A percentile compares a stretch with the other conserved stretches of the same genome.
Conservation (phyloP, 1,140 invertebrate genomes). For the Littorina saxatilis region DNA sequence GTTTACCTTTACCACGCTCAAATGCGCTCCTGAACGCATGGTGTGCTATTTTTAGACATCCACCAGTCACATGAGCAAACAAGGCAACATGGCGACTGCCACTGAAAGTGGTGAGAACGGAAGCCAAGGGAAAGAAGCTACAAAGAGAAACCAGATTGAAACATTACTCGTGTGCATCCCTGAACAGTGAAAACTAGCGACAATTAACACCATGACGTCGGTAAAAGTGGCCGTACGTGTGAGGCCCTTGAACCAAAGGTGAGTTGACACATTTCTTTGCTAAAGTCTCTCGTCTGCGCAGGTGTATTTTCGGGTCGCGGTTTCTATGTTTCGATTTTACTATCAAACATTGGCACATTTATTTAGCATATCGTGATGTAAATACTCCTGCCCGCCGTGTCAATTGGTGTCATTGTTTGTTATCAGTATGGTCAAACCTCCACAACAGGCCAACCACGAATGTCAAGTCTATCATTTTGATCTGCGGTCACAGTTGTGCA, state of each 20-base stretch:
- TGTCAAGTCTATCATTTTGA: neutral
- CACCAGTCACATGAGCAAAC: conserved; percentile 32
- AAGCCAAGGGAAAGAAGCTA: neutral
- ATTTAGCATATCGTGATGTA: too few relatives aligned
- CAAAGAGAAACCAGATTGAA: neutral
- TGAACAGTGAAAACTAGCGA: neutral
- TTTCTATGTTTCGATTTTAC: too few relatives aligned
- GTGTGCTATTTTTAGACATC: conserved; percentile 25
- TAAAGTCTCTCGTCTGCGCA: too few relatives aligned
- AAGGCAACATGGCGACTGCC: conserved; percentile 31
- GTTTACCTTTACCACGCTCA: neutral
- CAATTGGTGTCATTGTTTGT: neutral
- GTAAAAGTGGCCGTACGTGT: conserved; percentile 73
- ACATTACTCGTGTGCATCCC: neutral
- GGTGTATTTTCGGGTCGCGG: neutral
- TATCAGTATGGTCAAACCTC: neutral
- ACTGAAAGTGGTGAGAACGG: neutral
- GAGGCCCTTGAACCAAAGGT: conserved; percentile 69
- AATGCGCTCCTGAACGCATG: neutral
- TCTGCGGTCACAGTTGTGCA: too few relatives aligned
- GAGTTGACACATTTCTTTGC: conserved; percentile 31
- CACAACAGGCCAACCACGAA: neutral
- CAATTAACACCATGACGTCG: conserved; percentile 59
- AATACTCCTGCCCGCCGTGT: neutral
- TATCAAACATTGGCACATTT: too few relatives aligned